Percentiles rank a stretch among this genome's conserved stretches.
phyloP scores from a whole-genome alignment of 2,113 vertebrate genomes.

The Nycticorax nycticorax region DNA sequence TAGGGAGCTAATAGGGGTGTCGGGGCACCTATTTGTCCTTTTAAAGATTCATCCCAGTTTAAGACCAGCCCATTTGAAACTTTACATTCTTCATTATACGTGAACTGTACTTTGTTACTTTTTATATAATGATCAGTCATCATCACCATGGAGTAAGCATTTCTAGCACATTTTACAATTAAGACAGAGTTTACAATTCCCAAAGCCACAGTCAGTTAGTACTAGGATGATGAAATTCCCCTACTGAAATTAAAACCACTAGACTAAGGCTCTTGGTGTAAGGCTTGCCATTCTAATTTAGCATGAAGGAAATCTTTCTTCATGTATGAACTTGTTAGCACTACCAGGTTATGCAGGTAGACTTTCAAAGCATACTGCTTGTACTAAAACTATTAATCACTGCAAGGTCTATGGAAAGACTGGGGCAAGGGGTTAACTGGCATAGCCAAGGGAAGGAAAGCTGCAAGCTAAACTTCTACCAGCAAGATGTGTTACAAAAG shows the following conservation, averaged over 20 bases:
- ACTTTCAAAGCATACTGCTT: background rate
- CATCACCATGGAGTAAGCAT: background rate
- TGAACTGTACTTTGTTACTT: background rate
- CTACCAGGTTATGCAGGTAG: background rate
- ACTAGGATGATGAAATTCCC: background rate
- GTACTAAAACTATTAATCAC: background rate
- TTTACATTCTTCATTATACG: background rate
- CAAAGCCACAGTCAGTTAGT: background rate
- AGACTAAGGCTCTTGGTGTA: background rate
- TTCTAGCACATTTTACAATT: background rate
- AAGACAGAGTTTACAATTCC: background rate
- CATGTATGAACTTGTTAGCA: background rate
- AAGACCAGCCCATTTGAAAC: background rate
- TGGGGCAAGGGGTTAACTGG: background rate
- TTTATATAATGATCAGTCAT: background rate
- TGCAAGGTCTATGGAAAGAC: rapidly evolving
- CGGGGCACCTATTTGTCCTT: background rate
- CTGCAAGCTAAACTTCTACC: background rate
- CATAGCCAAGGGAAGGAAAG: background rate
- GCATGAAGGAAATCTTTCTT: background rate
- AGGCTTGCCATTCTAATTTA: background rate
- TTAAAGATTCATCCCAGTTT: background rate
- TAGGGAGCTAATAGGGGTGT: background rate
- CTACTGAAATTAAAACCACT: background rate
- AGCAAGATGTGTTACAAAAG: background rate